Evolutionary conservation across 2,797 vertebrate genomes (phyloP), one percentile per base, ranked within the genome.

Genomic region (Anguilla anguilla): DNA sequence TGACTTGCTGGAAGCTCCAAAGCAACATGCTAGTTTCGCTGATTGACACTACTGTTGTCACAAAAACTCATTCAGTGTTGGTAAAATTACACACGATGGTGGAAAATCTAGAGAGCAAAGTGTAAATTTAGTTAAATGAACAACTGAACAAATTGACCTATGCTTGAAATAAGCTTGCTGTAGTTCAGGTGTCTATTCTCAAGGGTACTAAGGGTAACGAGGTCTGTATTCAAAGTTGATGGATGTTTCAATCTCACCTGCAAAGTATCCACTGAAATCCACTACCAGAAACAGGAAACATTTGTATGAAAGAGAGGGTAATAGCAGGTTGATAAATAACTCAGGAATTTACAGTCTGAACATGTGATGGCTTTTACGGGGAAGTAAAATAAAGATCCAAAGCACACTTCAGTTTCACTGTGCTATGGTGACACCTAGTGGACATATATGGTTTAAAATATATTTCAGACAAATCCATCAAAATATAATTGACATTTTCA

Each of bases 391-490:
- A 72, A 72, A 31, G 67, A 28, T 72, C n/a, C n/a, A 69, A 69
- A 69, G 64, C 22, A 69, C 25, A 69, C 22, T 25, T 22, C 6
- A 10, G 22, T 82, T 25, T n/a, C 43, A 51, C 22, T 82, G 79
- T 82, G 11, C 43, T 51, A n/a, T 82, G 79, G 0, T 69, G 64
- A 61, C 81, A 87, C 46, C 86, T 87, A 57, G 79, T 53, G 79
- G 79, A 28, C 1, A 6, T 43, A 19, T 39, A 13, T 84, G 49
- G 3, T 43, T 43, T 79, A 2, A 6, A 7, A 28, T 55, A 53
- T 46, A 61, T 81, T 51, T 25, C 13, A 43, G n/a, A 13, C 57
- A 43, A 64, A 49, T 46, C 2, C 35, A 10, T 85, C 28, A 46
- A 87, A 53, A 22, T 35, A 79, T 46, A 28, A 61, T 85, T 77